Evolutionary conservation across 2,888 invertebrate species (phyloP).

Genomic region (Netelia inedita): DNA sequence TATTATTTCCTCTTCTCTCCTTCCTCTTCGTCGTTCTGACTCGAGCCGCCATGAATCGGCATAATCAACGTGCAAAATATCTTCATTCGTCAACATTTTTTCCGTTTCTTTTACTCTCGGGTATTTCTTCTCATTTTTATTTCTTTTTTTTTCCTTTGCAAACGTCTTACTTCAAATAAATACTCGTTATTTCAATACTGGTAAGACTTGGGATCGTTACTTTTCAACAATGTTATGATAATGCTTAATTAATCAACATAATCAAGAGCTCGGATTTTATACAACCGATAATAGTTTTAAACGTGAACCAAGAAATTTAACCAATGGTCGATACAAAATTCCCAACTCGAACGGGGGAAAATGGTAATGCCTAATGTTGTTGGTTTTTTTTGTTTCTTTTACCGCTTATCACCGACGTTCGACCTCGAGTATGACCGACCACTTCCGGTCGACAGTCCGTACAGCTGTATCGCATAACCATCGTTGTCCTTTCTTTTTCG

Average conservation of each 20-base stretch:
- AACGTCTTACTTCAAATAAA: slow-evolving; percentile 24
- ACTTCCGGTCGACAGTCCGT: slow-evolving; percentile 14
- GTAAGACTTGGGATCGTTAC: slow-evolving; percentile 59
- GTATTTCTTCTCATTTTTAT: neutral
- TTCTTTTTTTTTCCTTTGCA: slow-evolving; percentile 1
- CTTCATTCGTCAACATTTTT: slow-evolving; percentile 33
- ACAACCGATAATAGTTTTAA: neutral
- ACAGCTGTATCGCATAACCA: slow-evolving; percentile 14
- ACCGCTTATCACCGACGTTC: neutral
- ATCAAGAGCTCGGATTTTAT: slow-evolving; percentile 7
- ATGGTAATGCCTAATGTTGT: neutral
- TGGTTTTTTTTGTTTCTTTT: neutral
- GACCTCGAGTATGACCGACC: neutral
- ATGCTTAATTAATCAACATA: slow-evolving; percentile 30
- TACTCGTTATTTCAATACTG: slow-evolving; percentile 46
- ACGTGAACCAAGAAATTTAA: neutral
- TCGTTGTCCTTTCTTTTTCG: neutral
- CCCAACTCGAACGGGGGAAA: neutral
- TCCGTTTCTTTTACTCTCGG: neutral
- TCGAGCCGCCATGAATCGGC: slow-evolving; percentile 31
- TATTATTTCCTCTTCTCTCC: neutral
- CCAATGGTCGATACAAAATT: neutral
- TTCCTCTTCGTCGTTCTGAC: slow-evolving; percentile 24
- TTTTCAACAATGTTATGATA: slow-evolving; percentile 58
- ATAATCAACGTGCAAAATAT: slow-evolving; percentile 50